A percentile compares a stretch with the other conserved stretches of the same genome.
These are phyloP conservation scores for Toxonevra muliebris DNA, from an alignment of 2,888 invertebrate species.

Conservation along the genomic window DNA sequence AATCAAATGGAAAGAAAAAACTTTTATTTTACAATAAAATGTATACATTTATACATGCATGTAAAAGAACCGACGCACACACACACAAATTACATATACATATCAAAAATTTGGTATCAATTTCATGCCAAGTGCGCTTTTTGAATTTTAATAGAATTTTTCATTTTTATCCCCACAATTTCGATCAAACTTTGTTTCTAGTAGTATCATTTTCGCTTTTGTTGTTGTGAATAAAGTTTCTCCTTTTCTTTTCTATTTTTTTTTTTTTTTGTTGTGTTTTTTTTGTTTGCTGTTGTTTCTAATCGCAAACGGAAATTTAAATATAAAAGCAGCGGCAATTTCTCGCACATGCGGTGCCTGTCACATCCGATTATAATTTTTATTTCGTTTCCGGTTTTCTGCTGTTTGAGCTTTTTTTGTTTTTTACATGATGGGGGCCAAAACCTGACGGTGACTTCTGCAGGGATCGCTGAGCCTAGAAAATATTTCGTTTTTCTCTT, in stretches of 20 bases:
- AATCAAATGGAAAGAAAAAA: too few relatives aligned
- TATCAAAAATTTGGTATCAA: conserved; percentile 25
- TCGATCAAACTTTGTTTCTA: too few relatives aligned
- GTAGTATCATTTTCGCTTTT: conserved; percentile 5
- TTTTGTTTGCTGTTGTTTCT: conserved; percentile 26
- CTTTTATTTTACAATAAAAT: too few relatives aligned
- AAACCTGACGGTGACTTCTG: background rate
- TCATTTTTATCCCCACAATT: background rate
- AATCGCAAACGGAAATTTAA: conserved; percentile 34
- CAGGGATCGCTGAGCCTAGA: background rate
- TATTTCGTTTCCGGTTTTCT: too few relatives aligned
- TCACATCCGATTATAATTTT: conserved; percentile 40
- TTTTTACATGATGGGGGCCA: conserved; percentile 8
- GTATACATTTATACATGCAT: too few relatives aligned
- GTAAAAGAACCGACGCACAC: too few relatives aligned
- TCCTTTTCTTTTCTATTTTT: conserved; percentile 10
- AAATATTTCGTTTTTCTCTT: too few relatives aligned
- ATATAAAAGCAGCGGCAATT: conserved; percentile 24
- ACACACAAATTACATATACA: background rate
- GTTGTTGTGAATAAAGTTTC: conserved; percentile 1
- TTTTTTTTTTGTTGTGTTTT: conserved; percentile 20
- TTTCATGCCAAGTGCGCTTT: conserved; percentile 35
- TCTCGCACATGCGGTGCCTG: conserved; percentile 33
- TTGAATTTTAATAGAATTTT: conserved; percentile 35
- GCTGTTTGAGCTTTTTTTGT: too few relatives aligned